Evolutionary conservation across 2,113 vertebrate genomes (phyloP).

Genomic region (Emydura subglobosa): DNA sequence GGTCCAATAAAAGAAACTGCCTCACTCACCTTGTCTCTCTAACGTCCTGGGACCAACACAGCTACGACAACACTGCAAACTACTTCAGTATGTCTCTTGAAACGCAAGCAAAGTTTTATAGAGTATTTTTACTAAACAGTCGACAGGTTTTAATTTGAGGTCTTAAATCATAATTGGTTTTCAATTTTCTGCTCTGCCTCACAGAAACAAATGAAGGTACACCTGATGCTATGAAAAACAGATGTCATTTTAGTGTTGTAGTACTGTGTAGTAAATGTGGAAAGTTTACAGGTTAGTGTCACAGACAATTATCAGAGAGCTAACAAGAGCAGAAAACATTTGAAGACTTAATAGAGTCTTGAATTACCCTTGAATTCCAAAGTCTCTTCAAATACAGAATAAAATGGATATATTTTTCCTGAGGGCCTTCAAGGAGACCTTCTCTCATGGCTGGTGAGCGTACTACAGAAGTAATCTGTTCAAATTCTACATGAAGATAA

Average conservation of each 20-base stretch:
- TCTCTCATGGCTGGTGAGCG: background rate
- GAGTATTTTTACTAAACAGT: slow-evolving; percentile 53
- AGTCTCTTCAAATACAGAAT: background rate
- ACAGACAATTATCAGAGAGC: background rate
- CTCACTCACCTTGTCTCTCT: background rate
- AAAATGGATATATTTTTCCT: background rate
- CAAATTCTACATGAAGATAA: background rate
- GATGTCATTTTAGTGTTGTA: slow-evolving; percentile 31
- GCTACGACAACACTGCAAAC: background rate
- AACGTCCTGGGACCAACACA: background rate
- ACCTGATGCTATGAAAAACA: slow-evolving; percentile 71
- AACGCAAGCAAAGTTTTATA: slow-evolving; percentile 23
- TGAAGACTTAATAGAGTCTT: background rate
- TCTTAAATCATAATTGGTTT: slow-evolving; percentile 62
- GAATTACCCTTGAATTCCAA: background rate
- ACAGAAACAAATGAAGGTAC: slow-evolving; percentile 45
- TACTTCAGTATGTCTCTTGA: background rate
- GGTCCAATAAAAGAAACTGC: background rate
- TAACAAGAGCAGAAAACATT: background rate
- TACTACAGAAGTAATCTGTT: background rate
- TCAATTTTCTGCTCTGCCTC: slow-evolving; percentile 59
- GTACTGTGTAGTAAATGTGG: background rate
- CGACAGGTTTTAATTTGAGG: slow-evolving; percentile 62
- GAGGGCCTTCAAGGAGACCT: background rate
- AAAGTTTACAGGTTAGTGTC: background rate